Base-by-base conservation (phyloP, 2,113 vertebrate genomes). In the Ahaetulla prasina region DNA sequence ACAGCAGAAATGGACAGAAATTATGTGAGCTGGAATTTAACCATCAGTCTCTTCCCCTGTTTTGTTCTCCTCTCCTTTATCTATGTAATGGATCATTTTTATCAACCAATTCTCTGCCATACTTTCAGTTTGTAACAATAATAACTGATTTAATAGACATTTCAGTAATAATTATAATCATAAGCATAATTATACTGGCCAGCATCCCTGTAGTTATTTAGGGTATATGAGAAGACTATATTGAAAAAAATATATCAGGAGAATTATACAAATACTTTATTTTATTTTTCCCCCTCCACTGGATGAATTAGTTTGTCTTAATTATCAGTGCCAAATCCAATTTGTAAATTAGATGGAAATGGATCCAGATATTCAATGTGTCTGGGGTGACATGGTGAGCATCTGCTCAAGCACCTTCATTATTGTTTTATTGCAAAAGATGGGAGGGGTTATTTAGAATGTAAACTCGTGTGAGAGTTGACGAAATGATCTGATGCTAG, bases 131-230 rank as follows among this genome's bases (percentile, higher is more conserved):
- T 91, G 27, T 8, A 16, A 93, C 93, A 16, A 60, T 39, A 23
- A 18, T 16, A 57, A 39, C 80, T 68, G 23, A 91, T 94, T 93
- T 93, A 92, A 22, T 0, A 7, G 47, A 49, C 95, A 95, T 93
- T 74, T 55, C 92, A 20, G 0, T 49, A 92, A n/a, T 57, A 91
- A 54, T 80, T 39, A 12, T 43, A 54, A 84, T 30, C 2, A 43
- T 39, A 43, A 45, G 8, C n/a, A 55, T 85, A 55, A 85, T 55
- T 47, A 47, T 85, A 47, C 4, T 45, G 11, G 25, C 52, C 2
- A 43, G 50, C 43, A 90, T 43, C 22, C 35, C 23, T 74, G 23
- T 47, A 52, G 30, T 35, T 35, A 25, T 35, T 85, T 85, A 30
- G 50, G 14, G 7, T 68, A 52, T 45, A 25, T 25, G 23, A 60